Percentiles rank a stretch among this genome's conserved stretches.
Evolutionary conservation across 1,140 invertebrate species (phyloP).

Genomic region (Cyclargus thomasi): DNA sequence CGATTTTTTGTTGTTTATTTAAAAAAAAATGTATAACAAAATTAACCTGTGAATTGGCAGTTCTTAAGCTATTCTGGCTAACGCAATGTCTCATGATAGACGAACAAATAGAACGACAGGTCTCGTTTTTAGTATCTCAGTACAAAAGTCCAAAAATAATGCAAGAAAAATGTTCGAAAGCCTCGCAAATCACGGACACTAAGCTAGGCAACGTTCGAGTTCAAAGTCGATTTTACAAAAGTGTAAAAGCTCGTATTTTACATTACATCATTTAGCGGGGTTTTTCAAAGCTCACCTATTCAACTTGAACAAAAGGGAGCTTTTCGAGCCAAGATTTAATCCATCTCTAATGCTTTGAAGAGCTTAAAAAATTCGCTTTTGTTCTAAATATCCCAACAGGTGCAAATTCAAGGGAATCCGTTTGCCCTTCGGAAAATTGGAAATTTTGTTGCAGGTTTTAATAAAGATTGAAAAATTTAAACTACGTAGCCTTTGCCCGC

Average conservation of each 20-base stretch:
- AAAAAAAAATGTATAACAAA: no score
- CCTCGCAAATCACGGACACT: no score
- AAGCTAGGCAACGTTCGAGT: background rate
- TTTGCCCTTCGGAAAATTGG: background rate
- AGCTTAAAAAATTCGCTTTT: background rate
- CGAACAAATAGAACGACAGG: no score
- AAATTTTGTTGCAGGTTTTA: background rate
- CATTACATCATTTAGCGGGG: background rate
- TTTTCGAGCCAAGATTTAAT: constrained; percentile 1
- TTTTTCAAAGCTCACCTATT: background rate
- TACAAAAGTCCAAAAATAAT: no score
- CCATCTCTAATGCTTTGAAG: constrained; percentile 6
- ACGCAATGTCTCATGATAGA: no score
- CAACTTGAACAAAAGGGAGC: constrained; percentile 8
- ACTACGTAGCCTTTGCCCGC: no score
- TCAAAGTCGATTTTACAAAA: constrained; percentile 6
- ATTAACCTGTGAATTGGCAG: no score
- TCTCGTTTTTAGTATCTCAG: no score
- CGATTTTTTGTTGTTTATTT: no score
- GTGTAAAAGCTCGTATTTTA: background rate
- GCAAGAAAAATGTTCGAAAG: no score
- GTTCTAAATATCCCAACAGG: background rate
- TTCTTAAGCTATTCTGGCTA: no score
- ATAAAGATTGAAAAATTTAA: background rate
- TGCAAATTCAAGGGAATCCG: background rate